phyloP scores from a whole-genome alignment of 1,140 invertebrate species.

The Sminthurides bifidus region DNA sequence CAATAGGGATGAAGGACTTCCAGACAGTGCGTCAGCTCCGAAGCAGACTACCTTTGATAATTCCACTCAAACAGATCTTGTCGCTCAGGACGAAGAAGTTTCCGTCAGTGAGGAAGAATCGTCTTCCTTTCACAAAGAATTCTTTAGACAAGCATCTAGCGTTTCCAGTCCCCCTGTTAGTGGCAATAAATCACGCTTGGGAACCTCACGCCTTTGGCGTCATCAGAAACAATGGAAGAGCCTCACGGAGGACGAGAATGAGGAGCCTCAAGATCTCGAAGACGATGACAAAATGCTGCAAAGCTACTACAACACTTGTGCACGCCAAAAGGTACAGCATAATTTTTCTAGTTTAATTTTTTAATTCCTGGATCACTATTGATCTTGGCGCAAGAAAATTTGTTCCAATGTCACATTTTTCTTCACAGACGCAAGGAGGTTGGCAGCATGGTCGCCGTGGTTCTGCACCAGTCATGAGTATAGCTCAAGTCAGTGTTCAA shows the following conservation, averaged over 20 bases:
- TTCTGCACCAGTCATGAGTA: conserved; percentile 22
- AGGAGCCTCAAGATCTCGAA: conserved; percentile 21
- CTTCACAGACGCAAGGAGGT: too few species aligned
- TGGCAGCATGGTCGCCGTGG: conserved; percentile 26
- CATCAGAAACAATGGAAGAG: conserved; percentile 29
- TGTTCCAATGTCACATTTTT: conserved; percentile 12
- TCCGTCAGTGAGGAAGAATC: neutral
- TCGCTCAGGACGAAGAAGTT: neutral
- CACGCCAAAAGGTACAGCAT: conserved; percentile 18
- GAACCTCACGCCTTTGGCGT: conserved; percentile 25
- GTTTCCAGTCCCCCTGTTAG: conserved; percentile 4
- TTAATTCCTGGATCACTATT: neutral
- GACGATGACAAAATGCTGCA: conserved; percentile 12
- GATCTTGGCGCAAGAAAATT: neutral
- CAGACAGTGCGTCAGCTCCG: too few species aligned
- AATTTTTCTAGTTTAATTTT: neutral
- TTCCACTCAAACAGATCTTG: conserved; percentile 25
- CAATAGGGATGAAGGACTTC: neutral
- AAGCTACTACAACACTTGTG: conserved; percentile 23
- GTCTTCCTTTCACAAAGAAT: neutral
- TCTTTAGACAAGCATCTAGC: neutral
- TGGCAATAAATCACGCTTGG: conserved; percentile 21
- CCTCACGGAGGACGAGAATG: conserved; percentile 28
- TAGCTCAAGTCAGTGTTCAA: conserved; percentile 23
- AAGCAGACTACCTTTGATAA: neutral